Conservation (phyloP, 2,797 vertebrate species). For the Sebastes goodei region DNA sequence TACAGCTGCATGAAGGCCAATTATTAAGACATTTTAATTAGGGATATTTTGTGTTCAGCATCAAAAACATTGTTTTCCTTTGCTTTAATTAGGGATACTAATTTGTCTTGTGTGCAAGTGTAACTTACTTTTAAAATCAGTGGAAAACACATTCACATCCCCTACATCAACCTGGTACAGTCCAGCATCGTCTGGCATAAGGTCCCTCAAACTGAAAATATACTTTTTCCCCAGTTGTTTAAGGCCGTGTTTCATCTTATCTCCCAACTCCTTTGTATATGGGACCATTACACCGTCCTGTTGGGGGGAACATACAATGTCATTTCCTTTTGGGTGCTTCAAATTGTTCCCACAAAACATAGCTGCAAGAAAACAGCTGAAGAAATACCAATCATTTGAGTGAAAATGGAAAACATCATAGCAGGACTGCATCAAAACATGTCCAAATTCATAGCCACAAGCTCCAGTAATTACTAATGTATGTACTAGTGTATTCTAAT, state of each 20-base stretch:
- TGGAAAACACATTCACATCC: slow-evolving; percentile 86
- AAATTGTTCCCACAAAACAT: background rate
- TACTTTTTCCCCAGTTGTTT: slow-evolving; percentile 80
- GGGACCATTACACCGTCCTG: slow-evolving; percentile 86
- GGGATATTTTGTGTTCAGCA: background rate
- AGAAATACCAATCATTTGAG: background rate
- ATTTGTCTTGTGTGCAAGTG: background rate
- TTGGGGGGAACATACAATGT: background rate
- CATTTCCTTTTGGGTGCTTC: background rate
- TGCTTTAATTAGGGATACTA: background rate
- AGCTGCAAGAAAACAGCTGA: background rate
- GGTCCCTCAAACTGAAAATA: slow-evolving; percentile 84
- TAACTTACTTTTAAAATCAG: slow-evolving; percentile 82
- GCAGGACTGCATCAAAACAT: background rate
- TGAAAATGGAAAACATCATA: background rate
- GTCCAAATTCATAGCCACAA: background rate
- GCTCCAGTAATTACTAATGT: background rate
- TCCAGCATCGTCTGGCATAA: slow-evolving; percentile 87
- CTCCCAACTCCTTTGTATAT: slow-evolving; percentile 77
- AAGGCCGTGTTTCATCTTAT: slow-evolving; percentile 80
- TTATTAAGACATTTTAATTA: background rate
- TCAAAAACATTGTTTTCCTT: background rate
- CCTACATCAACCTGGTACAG: slow-evolving; percentile 88
- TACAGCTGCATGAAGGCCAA: background rate
- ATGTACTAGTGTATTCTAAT: background rate